A percentile compares a stretch with the other conserved stretches of the same genome.
Conservation (phyloP, 2,888 invertebrate genomes). For the Phorcus lineatus region DNA sequence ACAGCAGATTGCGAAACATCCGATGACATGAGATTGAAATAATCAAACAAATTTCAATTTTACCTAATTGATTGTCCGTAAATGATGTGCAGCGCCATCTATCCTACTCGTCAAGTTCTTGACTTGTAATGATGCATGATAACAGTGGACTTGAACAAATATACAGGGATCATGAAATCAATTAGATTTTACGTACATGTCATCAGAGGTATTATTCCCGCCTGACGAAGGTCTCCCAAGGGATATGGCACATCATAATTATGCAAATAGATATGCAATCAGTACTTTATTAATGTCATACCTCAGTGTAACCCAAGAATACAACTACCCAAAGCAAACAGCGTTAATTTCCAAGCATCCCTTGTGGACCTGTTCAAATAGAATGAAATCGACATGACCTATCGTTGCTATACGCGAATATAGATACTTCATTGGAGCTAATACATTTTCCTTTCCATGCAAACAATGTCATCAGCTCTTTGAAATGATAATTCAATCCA, state of each 20-base stretch:
- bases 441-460: neutral
- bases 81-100: too few relatives aligned
- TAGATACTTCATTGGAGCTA: neutral
- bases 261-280: neutral
- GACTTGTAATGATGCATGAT: too few relatives aligned
- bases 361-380: neutral
- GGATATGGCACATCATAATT: neutral
- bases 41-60: too few relatives aligned
- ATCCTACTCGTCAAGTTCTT: too few relatives aligned
- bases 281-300: neutral
- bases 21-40: too few relatives aligned
- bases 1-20: too few relatives aligned
- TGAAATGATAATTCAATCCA: neutral
- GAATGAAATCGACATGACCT: neutral
- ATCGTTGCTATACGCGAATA: neutral
- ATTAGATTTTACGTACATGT: too few relatives aligned
- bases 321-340: neutral
- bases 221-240: neutral
- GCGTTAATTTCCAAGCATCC: neutral
- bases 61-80: too few relatives aligned
- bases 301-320: neutral
- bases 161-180: too few relatives aligned
- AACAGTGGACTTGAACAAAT: too few relatives aligned
- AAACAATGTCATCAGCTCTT: neutral
- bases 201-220: too few relatives aligned